Evolutionary conservation across 2,113 vertebrate species (phyloP).

Genomic region (Erpornis zantholeuca): DNA sequence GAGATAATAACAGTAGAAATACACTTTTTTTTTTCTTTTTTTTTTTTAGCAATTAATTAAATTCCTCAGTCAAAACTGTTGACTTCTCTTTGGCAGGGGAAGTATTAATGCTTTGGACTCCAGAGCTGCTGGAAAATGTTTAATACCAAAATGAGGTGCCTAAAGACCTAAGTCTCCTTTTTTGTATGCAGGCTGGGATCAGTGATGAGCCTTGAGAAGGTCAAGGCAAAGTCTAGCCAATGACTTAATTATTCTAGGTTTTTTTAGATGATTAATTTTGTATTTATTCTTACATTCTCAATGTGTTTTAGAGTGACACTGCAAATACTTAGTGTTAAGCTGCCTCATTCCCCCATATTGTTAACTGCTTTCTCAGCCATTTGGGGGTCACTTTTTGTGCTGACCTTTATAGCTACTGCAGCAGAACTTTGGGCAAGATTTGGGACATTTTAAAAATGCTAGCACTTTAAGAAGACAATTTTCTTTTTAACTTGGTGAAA

Average conservation of each 20-base stretch:
- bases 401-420: not conserved
- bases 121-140: not conserved
- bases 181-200: not conserved
- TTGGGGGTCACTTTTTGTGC: not conserved
- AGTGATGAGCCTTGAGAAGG: not conserved
- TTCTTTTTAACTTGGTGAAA: not conserved
- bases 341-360: not conserved
- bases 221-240: not conserved
- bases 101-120: not conserved
- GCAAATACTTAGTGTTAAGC: not conserved
- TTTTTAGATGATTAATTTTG: not conserved
- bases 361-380: not conserved
- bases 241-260: not conserved
- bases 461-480: not conserved
- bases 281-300: not conserved
- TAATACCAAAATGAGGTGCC: not conserved
- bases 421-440: not conserved
- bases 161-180: not conserved
- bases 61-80: not conserved
- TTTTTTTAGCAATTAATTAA: not conserved
- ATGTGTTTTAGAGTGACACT: not conserved
- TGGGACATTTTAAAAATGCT: not conserved
- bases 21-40: too few relatives aligned
- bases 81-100: not conserved
- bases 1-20: not conserved